These are phyloP conservation scores for Eumerus sabulonum DNA, from an alignment of 2,888 invertebrate species.

Conservation along the genomic window DNA sequence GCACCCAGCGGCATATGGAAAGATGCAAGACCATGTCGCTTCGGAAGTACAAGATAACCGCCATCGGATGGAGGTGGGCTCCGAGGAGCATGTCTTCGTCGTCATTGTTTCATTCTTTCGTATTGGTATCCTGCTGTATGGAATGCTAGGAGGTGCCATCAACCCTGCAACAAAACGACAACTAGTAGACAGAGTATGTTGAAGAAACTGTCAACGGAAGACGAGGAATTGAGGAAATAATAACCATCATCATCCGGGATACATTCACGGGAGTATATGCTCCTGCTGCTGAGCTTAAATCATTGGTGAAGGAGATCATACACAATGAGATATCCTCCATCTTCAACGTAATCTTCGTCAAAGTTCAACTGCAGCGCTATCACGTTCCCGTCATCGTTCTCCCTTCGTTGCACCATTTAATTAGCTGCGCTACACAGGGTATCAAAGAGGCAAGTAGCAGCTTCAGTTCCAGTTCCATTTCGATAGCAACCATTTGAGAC, in stretches of 20 bases:
- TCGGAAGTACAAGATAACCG: conserved; percentile 20
- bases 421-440: conserved; percentile 18
- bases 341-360: conserved; percentile 14
- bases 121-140: conserved; percentile 23
- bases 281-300: background rate
- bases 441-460: background rate
- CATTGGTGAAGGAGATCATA: conserved; percentile 14
- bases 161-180: too few species aligned
- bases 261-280: background rate
- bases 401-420: conserved; percentile 22
- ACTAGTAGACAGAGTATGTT: conserved; percentile 16
- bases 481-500: conserved; percentile 38
- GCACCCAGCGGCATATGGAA: too few species aligned
- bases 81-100: conserved; percentile 32
- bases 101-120: conserved; percentile 13
- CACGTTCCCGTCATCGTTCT: conserved; percentile 11
- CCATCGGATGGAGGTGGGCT: conserved; percentile 31
- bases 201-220: conserved; percentile 25
- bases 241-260: conserved; percentile 31
- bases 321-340: background rate
- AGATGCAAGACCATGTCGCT: background rate
- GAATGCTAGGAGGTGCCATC: background rate
- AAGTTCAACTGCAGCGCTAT: conserved; percentile 53
- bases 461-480: conserved; percentile 1
- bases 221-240: conserved; percentile 48